These are phyloP conservation scores for Lapara coniferarum DNA, from an alignment of 2,888 invertebrate species.

Conservation along the genomic window DNA sequence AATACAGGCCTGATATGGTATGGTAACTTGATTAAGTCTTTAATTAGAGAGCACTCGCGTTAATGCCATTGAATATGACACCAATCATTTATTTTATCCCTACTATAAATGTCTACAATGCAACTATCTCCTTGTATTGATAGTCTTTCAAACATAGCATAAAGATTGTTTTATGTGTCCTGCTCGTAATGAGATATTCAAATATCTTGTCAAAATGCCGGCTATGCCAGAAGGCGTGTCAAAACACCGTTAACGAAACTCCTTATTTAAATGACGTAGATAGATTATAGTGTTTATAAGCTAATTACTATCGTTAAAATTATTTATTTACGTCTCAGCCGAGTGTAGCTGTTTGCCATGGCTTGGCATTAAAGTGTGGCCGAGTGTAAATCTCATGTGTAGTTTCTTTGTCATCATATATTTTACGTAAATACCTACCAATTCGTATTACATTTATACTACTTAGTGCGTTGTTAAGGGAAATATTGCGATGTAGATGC, in stretches of 20 bases:
- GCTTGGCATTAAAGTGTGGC: conserved; percentile 3
- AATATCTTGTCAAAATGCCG: conserved; percentile 30
- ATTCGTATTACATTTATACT: too few relatives aligned
- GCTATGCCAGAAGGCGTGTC: not conserved
- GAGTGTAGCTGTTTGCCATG: not conserved
- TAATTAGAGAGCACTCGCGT: conserved; percentile 13
- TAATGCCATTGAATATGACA: conserved; percentile 6
- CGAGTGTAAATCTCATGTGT: not conserved
- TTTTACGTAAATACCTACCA: not conserved
- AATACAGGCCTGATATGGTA: too few relatives aligned
- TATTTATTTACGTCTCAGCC: not conserved
- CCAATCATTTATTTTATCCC: not conserved
- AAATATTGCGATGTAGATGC: too few relatives aligned
- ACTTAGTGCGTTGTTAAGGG: too few relatives aligned
- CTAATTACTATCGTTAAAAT: conserved; percentile 1
- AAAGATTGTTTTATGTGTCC: conserved; percentile 65
- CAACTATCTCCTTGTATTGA: conserved; percentile 41
- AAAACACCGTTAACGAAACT: too few relatives aligned
- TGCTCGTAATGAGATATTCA: conserved; percentile 59
- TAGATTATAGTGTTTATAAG: not conserved
- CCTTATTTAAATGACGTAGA: not conserved
- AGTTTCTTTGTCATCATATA: not conserved
- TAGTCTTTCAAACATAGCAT: conserved; percentile 51
- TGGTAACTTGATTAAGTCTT: too few relatives aligned
- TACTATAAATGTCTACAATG: conserved; percentile 6